Evolutionary conservation across 2,797 vertebrate species (phyloP).

Genomic region (Sebastes itinus): DNA sequence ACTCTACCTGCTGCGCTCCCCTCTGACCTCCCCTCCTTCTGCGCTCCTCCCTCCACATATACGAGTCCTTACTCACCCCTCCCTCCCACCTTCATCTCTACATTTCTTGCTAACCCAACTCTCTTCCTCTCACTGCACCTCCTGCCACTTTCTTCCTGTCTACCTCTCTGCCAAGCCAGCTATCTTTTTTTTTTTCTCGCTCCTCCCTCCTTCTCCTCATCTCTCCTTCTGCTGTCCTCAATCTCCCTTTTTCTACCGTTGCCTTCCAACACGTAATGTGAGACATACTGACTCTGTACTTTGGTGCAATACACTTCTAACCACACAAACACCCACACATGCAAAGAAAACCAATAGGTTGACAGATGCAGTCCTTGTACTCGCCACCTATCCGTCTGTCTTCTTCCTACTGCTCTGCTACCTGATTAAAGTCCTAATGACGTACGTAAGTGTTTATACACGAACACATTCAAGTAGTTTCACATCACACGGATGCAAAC

Average conservation of each 20-base stretch:
- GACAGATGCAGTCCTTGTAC: constrained; percentile 57
- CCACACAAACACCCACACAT: constrained; percentile 44
- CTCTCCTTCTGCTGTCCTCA: constrained; percentile 43
- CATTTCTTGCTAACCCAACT: constrained; percentile 38
- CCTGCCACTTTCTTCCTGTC: constrained; percentile 42
- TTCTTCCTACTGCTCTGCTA: constrained; percentile 13
- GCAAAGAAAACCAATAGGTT: constrained; percentile 49
- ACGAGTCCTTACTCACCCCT: neutral
- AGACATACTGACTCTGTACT: constrained; percentile 47
- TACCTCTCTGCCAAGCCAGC: constrained; percentile 26
- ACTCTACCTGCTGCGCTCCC: constrained; percentile 65
- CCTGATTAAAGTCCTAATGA: constrained; percentile 36
- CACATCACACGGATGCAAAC: neutral
- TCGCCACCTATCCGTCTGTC: constrained; percentile 13
- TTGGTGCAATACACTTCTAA: constrained; percentile 25
- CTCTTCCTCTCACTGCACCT: constrained; percentile 6
- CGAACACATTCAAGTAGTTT: neutral
- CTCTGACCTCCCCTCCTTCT: constrained; percentile 66
- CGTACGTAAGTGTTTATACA: constrained; percentile 6
- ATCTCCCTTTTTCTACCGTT: constrained; percentile 28
- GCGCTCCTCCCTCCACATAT: constrained; percentile 18
- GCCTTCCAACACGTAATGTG: constrained; percentile 35
- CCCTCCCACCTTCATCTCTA: neutral
- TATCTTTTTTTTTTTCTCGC: neutral
- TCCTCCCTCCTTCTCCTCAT: constrained; percentile 29